A percentile compares a stretch with the other conserved stretches of the same genome.
Evolutionary conservation across 1,140 invertebrate genomes (phyloP).

Genomic region (Asbolus verrucosus): DNA sequence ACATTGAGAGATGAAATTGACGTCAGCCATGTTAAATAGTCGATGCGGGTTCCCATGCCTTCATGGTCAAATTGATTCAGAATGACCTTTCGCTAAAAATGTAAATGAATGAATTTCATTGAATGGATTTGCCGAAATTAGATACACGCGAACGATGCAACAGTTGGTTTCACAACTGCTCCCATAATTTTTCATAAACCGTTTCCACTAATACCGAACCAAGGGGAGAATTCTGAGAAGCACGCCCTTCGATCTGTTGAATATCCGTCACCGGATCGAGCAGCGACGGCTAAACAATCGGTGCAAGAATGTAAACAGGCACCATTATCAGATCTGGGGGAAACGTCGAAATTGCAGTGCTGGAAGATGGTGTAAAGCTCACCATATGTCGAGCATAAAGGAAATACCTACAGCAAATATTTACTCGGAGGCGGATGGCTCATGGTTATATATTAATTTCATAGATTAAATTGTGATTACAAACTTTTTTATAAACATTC

Average conservation of each 20-base stretch:
- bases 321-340: slow-evolving; percentile 4
- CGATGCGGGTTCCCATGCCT: slow-evolving; percentile 14
- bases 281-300: too few species aligned
- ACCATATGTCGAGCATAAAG: slow-evolving; percentile 22
- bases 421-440: slow-evolving; percentile 18
- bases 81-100: slow-evolving; percentile 9
- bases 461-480: neutral
- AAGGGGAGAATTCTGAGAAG: neutral
- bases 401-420: slow-evolving; percentile 29
- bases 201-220: too few species aligned
- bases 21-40: neutral
- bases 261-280: slow-evolving; percentile 1
- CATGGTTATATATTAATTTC: slow-evolving; percentile 18
- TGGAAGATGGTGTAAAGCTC: slow-evolving; percentile 9
- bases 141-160: too few species aligned
- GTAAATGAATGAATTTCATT: slow-evolving; percentile 19
- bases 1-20: neutral
- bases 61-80: slow-evolving; percentile 24
- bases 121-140: too few species aligned
- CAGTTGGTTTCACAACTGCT: slow-evolving; percentile 21
- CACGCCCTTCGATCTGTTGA: slow-evolving; percentile 6
- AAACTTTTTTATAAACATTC: neutral
- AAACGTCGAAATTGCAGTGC: neutral
- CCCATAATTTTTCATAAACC: too few species aligned
- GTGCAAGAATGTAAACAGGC: neutral